phyloP scores from a whole-genome alignment of 2,113 vertebrate species.

The Agapornis roseicollis region DNA sequence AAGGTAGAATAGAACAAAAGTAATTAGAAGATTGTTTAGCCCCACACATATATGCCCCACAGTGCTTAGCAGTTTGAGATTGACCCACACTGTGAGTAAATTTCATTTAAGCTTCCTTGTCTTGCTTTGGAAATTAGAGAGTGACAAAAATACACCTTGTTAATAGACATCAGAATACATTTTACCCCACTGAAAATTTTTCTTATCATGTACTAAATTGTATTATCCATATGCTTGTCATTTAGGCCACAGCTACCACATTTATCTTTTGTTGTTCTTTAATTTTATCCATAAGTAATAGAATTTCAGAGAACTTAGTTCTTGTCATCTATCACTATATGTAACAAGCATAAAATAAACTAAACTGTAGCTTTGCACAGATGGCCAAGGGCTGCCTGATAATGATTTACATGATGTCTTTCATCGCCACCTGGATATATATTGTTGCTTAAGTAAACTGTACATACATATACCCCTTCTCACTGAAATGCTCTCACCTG shows the following conservation, averaged over 20 bases:
- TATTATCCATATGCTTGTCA: slow-evolving; percentile 46
- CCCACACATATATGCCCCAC: background rate
- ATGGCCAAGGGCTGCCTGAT: slow-evolving; percentile 1
- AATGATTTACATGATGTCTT: slow-evolving; percentile 13
- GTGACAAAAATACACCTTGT: slow-evolving; percentile 14
- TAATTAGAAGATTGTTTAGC: slow-evolving; percentile 38
- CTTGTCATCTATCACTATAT: slow-evolving; percentile 24
- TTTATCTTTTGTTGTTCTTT: slow-evolving; percentile 51
- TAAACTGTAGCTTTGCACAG: slow-evolving; percentile 1
- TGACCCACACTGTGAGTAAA: slow-evolving; percentile 6
- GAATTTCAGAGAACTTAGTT: slow-evolving; percentile 28
- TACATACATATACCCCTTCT: background rate
- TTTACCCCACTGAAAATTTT: background rate
- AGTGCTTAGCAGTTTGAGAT: slow-evolving; percentile 9
- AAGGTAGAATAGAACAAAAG: background rate
- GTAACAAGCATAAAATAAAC: slow-evolving; percentile 14
- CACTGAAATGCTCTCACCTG: background rate
- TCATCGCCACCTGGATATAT: slow-evolving; percentile 27
- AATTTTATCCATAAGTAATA: slow-evolving; percentile 37
- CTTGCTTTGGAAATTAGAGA: slow-evolving; percentile 3
- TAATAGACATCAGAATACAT: slow-evolving; percentile 18
- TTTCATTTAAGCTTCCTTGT: slow-evolving; percentile 35
- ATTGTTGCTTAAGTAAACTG: slow-evolving; percentile 1
- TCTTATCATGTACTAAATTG: background rate
- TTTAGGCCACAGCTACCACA: background rate